These are phyloP conservation scores for Calonectris borealis DNA, from an alignment of 2,113 vertebrate genomes.

Conservation along the genomic window DNA sequence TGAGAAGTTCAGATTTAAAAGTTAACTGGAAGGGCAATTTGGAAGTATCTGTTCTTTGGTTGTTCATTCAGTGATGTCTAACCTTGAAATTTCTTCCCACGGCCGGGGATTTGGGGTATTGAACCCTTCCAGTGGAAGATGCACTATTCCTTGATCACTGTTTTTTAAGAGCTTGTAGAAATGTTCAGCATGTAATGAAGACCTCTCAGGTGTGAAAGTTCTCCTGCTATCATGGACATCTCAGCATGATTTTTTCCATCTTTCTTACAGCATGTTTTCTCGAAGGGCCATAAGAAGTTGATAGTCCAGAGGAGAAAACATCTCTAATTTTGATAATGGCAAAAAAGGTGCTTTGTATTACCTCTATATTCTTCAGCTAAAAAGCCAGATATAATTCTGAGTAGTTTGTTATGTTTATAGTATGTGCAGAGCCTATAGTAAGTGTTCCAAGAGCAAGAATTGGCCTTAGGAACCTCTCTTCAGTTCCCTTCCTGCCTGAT, in stretches of 20 bases:
- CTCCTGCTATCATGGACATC: background rate
- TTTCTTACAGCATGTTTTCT: background rate
- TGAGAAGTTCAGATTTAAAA: background rate
- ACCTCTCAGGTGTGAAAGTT: background rate
- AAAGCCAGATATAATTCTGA: background rate
- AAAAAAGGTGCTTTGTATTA: background rate
- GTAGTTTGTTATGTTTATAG: background rate
- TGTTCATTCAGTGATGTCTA: background rate
- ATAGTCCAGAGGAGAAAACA: background rate
- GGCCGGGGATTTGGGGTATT: background rate
- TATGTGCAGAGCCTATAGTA: background rate
- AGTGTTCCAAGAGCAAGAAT: background rate
- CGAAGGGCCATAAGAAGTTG: fast-evolving
- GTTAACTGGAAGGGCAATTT: background rate
- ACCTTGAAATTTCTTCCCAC: background rate
- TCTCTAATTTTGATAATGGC: background rate
- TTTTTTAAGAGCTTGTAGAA: background rate
- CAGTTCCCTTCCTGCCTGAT: background rate
- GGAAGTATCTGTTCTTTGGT: background rate
- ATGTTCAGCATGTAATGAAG: background rate
- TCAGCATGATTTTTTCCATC: background rate
- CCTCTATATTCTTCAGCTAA: background rate
- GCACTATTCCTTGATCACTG: background rate
- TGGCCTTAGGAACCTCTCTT: background rate
- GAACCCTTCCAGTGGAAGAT: background rate